Base-by-base conservation (phyloP, 1,140 invertebrate genomes). In the Bombus waltoni region DNA sequence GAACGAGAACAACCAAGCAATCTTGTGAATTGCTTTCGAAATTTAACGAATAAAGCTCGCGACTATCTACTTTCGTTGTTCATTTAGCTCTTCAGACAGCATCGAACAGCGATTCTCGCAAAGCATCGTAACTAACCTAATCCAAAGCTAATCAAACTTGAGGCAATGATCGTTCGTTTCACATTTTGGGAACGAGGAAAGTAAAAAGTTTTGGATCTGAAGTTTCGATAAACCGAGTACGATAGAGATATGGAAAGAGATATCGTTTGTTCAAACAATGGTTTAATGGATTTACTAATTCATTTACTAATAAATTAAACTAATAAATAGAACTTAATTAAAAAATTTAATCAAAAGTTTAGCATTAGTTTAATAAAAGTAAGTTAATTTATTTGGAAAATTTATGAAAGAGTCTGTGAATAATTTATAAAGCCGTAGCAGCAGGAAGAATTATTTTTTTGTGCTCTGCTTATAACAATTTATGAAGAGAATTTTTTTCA, bases 1-100 rank as follows among this genome's bases (percentile, higher is more conserved):
- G 90, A 75, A 44, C 32, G 62, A 71, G 57, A 81, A 66, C 75
- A 85, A 79, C 47, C 73, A 71, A 81, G 47, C 32, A 71, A 68
- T 35, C 47, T 81, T 70, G 71, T 71, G 28, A 88, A 77, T 71
- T 62, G 38, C 28, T 74, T 68, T 59, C 25, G 70, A 28, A 44
- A 76, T 53, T 62, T 38, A 28, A 59, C 28, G 59, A 38, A 42
- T 15, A n/a, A 47, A 62, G 1, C 68, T 15, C 32, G 22, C 11
- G 35, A 47, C 40, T n/a, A 28, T n/a, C 44, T 35, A 18, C 1
- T 66, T 70, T 72, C 42, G 1, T 53, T 44, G 28, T 57, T 62
- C 28, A 2, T n/a, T 53, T 38, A 28, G 2, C 13, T 22, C 8
- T 65, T 35, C 5, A 44, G 15, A 66, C 28, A 13, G 15, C 15